Evolutionary conservation across 1,140 invertebrate genomes (phyloP).

Genomic region (Zaprionus vittiger): DNA sequence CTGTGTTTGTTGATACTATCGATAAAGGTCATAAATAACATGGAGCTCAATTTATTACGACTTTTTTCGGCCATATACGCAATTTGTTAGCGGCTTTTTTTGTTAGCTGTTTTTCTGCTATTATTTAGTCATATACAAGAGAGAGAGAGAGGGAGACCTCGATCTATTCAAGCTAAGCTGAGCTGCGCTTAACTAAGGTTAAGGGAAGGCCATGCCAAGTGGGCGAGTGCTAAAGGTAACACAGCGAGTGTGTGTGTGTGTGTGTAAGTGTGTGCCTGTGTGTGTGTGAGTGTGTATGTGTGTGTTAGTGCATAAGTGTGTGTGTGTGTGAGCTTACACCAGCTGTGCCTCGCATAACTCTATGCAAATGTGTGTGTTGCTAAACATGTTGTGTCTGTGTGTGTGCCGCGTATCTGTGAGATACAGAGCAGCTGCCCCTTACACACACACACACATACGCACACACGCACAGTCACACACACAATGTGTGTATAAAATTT

Average conservation of each 20-base stretch:
- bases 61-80: conserved; percentile 1
- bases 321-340: background rate
- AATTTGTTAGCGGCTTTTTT: conserved; percentile 11
- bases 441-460: conserved; percentile 10
- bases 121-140: conserved; percentile 6
- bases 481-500: conserved; percentile 33
- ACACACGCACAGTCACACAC: conserved; percentile 11
- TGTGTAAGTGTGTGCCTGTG: background rate
- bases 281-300: background rate
- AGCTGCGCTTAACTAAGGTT: conserved; percentile 38
- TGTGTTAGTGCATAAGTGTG: background rate
- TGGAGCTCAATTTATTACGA: background rate
- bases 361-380: conserved; percentile 45
- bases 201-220: conserved; percentile 49
- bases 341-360: conserved; percentile 15
- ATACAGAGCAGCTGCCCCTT: conserved; percentile 39
- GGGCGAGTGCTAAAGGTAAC: conserved; percentile 44
- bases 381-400: conserved; percentile 25
- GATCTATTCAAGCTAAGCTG: conserved; percentile 8
- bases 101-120: conserved; percentile 1
- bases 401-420: conserved; percentile 30
- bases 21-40: conserved; percentile 31
- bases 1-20: background rate
- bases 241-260: background rate
- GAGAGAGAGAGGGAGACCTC: background rate